These are phyloP conservation scores for Sialis lutaria DNA, from an alignment of 2,888 invertebrate genomes.

Conservation along the genomic window DNA sequence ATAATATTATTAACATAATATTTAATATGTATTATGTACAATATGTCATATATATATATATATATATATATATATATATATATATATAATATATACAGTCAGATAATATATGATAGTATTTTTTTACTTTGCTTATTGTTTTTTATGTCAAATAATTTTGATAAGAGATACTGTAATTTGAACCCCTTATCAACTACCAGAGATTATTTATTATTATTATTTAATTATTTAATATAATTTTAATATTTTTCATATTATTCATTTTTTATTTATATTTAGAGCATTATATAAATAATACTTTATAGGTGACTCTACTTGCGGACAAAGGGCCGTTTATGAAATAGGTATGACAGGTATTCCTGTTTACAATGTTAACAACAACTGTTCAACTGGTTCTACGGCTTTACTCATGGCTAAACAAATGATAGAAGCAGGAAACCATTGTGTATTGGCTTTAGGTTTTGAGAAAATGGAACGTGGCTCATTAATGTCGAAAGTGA, in stretches of 20 bases:
- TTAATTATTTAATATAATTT: no score
- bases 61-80: neutral
- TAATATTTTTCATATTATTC: neutral
- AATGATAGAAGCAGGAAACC: slow-evolving; percentile 75
- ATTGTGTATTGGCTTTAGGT: slow-evolving; percentile 83
- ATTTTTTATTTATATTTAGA: slow-evolving; percentile 5
- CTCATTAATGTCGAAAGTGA: slow-evolving; percentile 58
- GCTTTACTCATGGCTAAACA: slow-evolving; percentile 84
- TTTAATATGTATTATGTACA: neutral
- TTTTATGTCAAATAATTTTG: neutral
- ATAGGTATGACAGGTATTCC: slow-evolving; percentile 94
- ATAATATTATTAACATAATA: neutral
- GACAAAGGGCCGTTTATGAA: slow-evolving; percentile 87
- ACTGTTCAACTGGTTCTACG: slow-evolving; percentile 92
- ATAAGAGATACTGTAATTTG: neutral
- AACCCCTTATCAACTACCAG: neutral
- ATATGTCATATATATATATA: neutral
- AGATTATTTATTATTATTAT: neutral
- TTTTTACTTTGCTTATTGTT: no score
- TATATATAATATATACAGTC: neutral
- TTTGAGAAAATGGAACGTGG: slow-evolving; percentile 98
- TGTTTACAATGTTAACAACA: slow-evolving; percentile 96
- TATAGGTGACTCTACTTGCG: slow-evolving; percentile 78
- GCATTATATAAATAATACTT: no score
- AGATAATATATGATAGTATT: no score